Evolutionary conservation across 23 tunicate species (phyloP).

Genomic region (Diplosoma virens): DNA sequence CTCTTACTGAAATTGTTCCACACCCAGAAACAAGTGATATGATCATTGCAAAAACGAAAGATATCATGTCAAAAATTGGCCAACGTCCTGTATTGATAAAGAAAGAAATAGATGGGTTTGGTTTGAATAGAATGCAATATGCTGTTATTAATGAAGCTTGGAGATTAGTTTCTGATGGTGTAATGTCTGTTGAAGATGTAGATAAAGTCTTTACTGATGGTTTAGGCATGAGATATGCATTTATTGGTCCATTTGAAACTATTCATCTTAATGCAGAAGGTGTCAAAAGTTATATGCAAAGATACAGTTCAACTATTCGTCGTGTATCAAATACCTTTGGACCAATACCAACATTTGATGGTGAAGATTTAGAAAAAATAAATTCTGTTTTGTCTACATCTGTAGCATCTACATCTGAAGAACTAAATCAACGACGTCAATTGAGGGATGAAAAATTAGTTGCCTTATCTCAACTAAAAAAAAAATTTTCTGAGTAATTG

Average conservation of each 20-base stretch:
- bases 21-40: slow-evolving; percentile 62
- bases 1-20: slow-evolving; percentile 89
- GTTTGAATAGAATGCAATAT: slow-evolving; percentile 81
- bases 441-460: slow-evolving; percentile 80
- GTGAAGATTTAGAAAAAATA: slow-evolving; percentile 37
- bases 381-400: slow-evolving; percentile 26
- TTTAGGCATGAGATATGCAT: slow-evolving; percentile 92
- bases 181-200: slow-evolving; percentile 89
- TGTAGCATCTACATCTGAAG: slow-evolving; percentile 56
- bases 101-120: slow-evolving; percentile 92
- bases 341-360: slow-evolving; percentile 71
- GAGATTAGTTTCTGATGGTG: slow-evolving; percentile 81
- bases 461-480: slow-evolving; percentile 80
- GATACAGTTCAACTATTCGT: slow-evolving; percentile 63
- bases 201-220: slow-evolving; percentile 82
- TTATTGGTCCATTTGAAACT: slow-evolving; percentile 97
- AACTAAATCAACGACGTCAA: slow-evolving; percentile 43
- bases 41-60: slow-evolving; percentile 37
- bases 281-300: slow-evolving; percentile 78
- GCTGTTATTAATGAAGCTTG: slow-evolving; percentile 85
- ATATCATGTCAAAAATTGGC: slow-evolving; percentile 75
- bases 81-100: slow-evolving; percentile 74
- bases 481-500: no score
- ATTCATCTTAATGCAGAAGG: slow-evolving; percentile 98
- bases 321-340: slow-evolving; percentile 79